phyloP scores from a whole-genome alignment of 2,797 vertebrate species.

The Scyliorhinus canicula region DNA sequence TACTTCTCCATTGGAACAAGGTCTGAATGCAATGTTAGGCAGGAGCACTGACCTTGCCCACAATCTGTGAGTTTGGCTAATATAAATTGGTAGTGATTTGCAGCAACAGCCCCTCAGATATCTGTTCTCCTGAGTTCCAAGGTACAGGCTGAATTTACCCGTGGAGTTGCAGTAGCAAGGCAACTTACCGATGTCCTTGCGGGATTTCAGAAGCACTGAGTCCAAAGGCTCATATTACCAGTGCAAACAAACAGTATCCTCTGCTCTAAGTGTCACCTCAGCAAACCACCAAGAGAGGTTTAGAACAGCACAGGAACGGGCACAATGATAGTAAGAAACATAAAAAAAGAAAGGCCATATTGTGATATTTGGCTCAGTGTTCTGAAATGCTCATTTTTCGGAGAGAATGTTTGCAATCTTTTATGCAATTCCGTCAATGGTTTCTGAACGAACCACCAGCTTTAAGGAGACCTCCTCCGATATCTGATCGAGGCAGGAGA shows the following conservation, averaged over 20 bases:
- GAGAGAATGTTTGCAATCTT: not conserved
- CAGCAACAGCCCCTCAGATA: not conserved
- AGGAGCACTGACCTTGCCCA: not conserved
- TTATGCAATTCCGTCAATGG: not conserved
- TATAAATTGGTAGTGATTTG: not conserved
- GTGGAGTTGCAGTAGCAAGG: not conserved
- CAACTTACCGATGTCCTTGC: not conserved
- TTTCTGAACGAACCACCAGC: not conserved
- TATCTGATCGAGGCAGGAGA: not conserved
- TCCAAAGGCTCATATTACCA: too few relatives aligned
- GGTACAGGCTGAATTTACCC: not conserved
- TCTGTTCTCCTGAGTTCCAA: not conserved
- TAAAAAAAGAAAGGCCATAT: not conserved
- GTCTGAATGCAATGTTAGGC: not conserved
- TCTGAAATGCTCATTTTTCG: not conserved
- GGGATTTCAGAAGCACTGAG: not conserved
- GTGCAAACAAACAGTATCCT: too few relatives aligned
- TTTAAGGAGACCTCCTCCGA: not conserved
- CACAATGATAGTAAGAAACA: not conserved
- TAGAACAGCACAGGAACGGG: not conserved
- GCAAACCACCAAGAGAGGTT: too few relatives aligned
- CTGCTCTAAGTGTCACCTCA: too few relatives aligned
- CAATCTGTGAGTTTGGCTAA: not conserved
- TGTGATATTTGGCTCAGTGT: not conserved
- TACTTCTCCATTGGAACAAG: not conserved